Evolutionary conservation across 1,140 invertebrate species (phyloP), one percentile per base, ranked within the genome.

Genomic region (Euglossa dilemma): DNA sequence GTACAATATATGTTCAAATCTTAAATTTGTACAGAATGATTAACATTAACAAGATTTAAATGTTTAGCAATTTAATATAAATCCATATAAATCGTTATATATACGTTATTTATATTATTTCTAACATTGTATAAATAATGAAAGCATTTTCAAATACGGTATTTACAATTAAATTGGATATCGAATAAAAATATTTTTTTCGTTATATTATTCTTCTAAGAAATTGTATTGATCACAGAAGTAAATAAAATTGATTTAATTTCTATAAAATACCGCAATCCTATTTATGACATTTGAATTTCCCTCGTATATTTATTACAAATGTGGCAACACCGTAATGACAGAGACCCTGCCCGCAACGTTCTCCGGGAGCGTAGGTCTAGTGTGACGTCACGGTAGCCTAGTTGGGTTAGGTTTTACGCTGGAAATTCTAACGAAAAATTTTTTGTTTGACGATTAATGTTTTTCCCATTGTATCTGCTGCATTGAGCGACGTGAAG

Each of bases 371-470:
- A 85, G 84, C 83, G 83, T 86, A 91, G 88, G 83, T 90, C 93
- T 95, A 95, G 94, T 94, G 95, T 96, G 95, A 96, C 95, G 96
- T 96, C 95, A 96, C 95, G 95, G 95, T 95, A 95, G 95, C 94
- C 95, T 95, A 96, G 95, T 96, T 96, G 96, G 96, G 95, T 96
- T 96, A 96, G 95, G 95, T 96, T 96, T 95, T 95, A 95, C 90
- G 95, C 95, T 95, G 95, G 95, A 95, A 95, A 95, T 95, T 95
- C 95, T 95, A 95, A 95, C 95, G 94, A 95, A 94, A 95, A 94
- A 95, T 95, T 95, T 95, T 95, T 95, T 95, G 95, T 95, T 95
- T 93, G 95, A 94, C 94, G 94, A 94, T 95, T 95, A 95, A 95
- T 95, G 94, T 95, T 95, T 95, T 95, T 90, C 92, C 94, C 93